phyloP scores from a whole-genome alignment of 2,888 invertebrate genomes.

The Tetropium fuscum region DNA sequence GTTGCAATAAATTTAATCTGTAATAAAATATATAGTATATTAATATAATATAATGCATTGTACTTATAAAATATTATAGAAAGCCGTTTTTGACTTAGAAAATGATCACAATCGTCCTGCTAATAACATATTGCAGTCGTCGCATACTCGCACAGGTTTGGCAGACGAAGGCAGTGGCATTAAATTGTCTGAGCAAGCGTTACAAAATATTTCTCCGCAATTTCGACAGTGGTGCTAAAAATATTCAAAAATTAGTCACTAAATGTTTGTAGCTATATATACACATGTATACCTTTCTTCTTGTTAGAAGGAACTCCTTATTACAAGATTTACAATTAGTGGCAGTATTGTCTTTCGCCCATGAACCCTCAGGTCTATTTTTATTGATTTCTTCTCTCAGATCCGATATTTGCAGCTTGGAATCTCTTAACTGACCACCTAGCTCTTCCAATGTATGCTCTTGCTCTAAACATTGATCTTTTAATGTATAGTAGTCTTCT shows the following conservation, averaged over 20 bases:
- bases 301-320: conserved; percentile 91
- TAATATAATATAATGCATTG: conserved; percentile 31
- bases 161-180: conserved; percentile 83
- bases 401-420: conserved; percentile 90
- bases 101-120: conserved; percentile 68
- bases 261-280: too few relatives aligned
- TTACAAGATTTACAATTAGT: conserved; percentile 86
- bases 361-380: conserved; percentile 66
- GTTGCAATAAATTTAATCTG: too few relatives aligned
- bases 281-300: conserved; percentile 81
- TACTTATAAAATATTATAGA: conserved; percentile 23
- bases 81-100: conserved; percentile 31
- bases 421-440: conserved; percentile 89
- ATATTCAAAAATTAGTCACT: too few relatives aligned
- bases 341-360: conserved; percentile 89
- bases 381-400: conserved; percentile 77
- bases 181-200: conserved; percentile 91
- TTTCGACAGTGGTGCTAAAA: conserved; percentile 94
- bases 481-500: conserved; percentile 82
- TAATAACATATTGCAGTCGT: conserved; percentile 79
- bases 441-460: conserved; percentile 95
- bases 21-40: conserved; percentile 38
- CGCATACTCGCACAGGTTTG: conserved; percentile 95
- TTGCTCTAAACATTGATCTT: conserved; percentile 88
- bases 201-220: conserved; percentile 96